Evolutionary conservation across 2,113 vertebrate genomes (phyloP).

Genomic region (Cyanoderma ruficeps): DNA sequence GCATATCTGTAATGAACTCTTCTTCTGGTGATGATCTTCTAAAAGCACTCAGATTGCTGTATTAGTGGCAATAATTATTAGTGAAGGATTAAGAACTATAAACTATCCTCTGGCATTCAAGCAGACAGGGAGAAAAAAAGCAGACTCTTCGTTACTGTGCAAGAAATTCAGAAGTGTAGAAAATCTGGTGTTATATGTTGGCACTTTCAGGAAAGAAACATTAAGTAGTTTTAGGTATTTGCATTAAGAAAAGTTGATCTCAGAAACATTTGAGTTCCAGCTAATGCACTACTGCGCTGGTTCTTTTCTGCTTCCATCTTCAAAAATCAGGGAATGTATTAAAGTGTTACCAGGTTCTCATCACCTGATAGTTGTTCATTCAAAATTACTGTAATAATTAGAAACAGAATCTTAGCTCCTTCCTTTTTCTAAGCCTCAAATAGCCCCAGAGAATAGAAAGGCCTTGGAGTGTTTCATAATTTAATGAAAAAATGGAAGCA

Average conservation of each 20-base stretch:
- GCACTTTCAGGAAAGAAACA: not conserved
- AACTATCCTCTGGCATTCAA: not conserved
- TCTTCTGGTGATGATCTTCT: not conserved
- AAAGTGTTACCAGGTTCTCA: not conserved
- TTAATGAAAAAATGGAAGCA: conserved; percentile 31
- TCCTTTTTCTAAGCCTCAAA: not conserved
- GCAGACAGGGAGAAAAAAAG: not conserved
- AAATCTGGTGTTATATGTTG: not conserved
- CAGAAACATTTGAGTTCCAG: not conserved
- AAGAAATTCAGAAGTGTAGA: not conserved
- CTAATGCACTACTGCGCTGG: not conserved
- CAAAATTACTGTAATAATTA: conserved; percentile 29
- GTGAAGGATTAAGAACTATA: not conserved
- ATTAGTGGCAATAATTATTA: not conserved
- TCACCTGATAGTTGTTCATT: not conserved
- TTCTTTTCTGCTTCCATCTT: not conserved
- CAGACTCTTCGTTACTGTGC: not conserved
- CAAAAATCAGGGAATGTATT: not conserved
- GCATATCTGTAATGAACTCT: not conserved
- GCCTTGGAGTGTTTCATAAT: not conserved
- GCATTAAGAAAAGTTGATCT: not conserved
- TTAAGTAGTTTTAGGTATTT: not conserved
- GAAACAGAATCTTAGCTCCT: conserved; percentile 13
- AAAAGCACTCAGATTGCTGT: not conserved
- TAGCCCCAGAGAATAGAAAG: not conserved